Percentiles rank a stretch among this genome's conserved stretches.
Evolutionary conservation across 2,797 vertebrate genomes (phyloP).

Genomic region (Huso huso): DNA sequence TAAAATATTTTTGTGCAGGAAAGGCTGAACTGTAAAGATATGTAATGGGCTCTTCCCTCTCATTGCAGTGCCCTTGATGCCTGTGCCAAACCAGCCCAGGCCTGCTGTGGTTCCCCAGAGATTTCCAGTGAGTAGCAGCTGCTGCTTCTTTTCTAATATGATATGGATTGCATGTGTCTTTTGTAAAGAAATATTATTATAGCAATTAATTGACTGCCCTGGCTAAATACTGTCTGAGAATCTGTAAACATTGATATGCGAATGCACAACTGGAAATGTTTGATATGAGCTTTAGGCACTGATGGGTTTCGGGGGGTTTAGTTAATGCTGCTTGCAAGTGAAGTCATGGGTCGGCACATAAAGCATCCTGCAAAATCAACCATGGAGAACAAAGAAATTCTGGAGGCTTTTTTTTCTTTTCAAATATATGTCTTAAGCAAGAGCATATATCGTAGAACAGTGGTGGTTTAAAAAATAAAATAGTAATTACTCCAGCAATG

Average conservation of each 20-base stretch:
- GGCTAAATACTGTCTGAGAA: constrained; percentile 66
- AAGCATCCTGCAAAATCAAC: constrained; percentile 11
- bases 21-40: constrained; percentile 32
- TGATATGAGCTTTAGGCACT: constrained; percentile 74
- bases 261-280: constrained; percentile 66
- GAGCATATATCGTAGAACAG: constrained; percentile 33
- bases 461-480: constrained; percentile 39
- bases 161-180: constrained; percentile 52
- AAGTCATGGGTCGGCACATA: constrained; percentile 47
- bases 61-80: constrained; percentile 91
- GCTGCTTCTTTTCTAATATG: constrained; percentile 49
- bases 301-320: constrained; percentile 58
- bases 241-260: constrained; percentile 76
- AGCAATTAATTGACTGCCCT: constrained; percentile 65
- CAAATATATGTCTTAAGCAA: neutral
- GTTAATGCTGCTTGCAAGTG: constrained; percentile 66
- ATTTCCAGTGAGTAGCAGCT: constrained; percentile 93
- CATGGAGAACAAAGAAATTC: constrained; percentile 3
- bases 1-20: constrained; percentile 29
- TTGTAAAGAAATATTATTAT: constrained; percentile 67
- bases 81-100: constrained; percentile 88
- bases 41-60: constrained; percentile 45
- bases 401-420: neutral
- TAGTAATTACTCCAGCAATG: constrained; percentile 38
- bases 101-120: constrained; percentile 89